phyloP scores from a whole-genome alignment of 2,888 invertebrate species.

The Tridacna crocea region DNA sequence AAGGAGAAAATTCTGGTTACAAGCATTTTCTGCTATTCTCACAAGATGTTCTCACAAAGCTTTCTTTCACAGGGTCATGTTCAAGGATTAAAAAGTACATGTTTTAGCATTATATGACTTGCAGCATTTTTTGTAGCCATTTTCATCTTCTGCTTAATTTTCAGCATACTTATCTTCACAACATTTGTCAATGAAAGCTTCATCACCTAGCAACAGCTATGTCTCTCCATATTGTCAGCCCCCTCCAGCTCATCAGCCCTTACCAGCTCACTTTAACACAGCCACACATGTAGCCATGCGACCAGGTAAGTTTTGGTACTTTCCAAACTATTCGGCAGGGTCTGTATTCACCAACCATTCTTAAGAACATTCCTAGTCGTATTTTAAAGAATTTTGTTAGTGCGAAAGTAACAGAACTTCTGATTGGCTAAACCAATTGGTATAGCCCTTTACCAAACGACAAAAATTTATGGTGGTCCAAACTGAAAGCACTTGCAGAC shows the following conservation, averaged over 20 bases:
- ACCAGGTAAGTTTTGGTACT: constrained; percentile 71
- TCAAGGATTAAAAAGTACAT: neutral
- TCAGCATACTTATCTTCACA: constrained; percentile 65
- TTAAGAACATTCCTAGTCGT: too few species aligned
- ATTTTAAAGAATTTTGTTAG: too few species aligned
- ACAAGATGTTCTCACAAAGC: constrained; percentile 9
- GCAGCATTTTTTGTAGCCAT: too few species aligned
- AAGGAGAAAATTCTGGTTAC: neutral
- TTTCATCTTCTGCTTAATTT: constrained; percentile 28
- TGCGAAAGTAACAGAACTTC: too few species aligned
- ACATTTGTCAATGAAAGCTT: constrained; percentile 54
- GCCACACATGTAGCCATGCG: constrained; percentile 79
- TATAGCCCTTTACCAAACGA: neutral
- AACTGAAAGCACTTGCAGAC: neutral
- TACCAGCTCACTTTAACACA: constrained; percentile 79
- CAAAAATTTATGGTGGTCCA: neutral
- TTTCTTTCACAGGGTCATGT: neutral
- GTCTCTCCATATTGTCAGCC: constrained; percentile 74
- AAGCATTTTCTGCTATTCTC: neutral
- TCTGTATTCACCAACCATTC: too few species aligned
- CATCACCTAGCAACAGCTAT: constrained; percentile 59
- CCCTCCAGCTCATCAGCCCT: constrained; percentile 79
- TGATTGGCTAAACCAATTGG: too few species aligned
- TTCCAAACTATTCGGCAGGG: neutral
- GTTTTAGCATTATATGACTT: too few species aligned